Percentiles rank a stretch among this genome's conserved stretches.
phyloP scores from a whole-genome alignment of 2,888 invertebrate genomes.

The Chalcis sispes region DNA sequence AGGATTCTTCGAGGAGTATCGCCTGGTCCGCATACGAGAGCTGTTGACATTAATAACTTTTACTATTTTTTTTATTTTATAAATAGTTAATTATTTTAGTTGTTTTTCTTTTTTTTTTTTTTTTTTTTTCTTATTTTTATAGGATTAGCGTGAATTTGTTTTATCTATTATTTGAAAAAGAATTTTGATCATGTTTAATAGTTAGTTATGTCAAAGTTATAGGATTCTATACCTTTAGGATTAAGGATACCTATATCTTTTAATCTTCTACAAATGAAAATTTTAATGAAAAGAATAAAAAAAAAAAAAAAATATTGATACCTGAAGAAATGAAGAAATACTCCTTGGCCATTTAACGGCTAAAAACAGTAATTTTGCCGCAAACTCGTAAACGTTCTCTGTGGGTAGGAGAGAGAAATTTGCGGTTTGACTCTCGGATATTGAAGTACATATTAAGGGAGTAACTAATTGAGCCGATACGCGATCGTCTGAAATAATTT shows the following conservation, averaged over 20 bases:
- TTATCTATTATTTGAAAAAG: too few species aligned
- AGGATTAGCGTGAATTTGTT: too few species aligned
- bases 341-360: constrained; percentile 89
- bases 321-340: constrained; percentile 85
- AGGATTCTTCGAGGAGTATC: constrained; percentile 85
- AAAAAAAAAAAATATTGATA: constrained; percentile 66
- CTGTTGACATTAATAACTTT: constrained; percentile 70
- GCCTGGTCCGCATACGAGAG: constrained; percentile 85
- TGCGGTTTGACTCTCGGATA: constrained; percentile 74
- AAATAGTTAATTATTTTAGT: too few species aligned
- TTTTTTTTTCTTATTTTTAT: too few species aligned
- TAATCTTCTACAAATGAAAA: background rate
- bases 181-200: too few species aligned
- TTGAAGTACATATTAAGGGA: constrained; percentile 71
- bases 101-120: too few species aligned
- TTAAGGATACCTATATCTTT: too few species aligned
- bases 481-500: constrained; percentile 61
- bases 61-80: too few species aligned
- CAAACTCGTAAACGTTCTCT: constrained; percentile 83
- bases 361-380: constrained; percentile 86
- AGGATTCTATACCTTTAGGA: too few species aligned
- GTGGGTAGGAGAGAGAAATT: constrained; percentile 78
- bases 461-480: constrained; percentile 64
- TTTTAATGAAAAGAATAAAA: background rate
- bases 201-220: too few species aligned